phyloP scores from a whole-genome alignment of 2,888 invertebrate species.

The Tholera decimalis region DNA sequence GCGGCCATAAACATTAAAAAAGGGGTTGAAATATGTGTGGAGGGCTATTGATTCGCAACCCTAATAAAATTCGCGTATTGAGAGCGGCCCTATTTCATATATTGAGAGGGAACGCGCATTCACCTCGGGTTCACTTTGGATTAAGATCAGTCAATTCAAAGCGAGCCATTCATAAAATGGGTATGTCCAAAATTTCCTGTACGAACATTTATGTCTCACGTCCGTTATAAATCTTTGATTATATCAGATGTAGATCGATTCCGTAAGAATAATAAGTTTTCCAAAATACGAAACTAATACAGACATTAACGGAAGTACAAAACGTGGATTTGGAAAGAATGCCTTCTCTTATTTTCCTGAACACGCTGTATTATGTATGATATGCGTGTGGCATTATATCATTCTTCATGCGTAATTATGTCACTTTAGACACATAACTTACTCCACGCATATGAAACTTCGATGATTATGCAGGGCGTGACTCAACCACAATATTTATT shows the following conservation, averaged over 20 bases:
- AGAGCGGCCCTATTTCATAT: conserved; percentile 83
- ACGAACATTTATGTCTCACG: conserved; percentile 27
- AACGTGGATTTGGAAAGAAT: neutral
- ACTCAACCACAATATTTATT: conserved; percentile 32
- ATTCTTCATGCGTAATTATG: conserved; percentile 35
- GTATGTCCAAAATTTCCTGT: conserved; percentile 55
- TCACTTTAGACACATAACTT: conserved; percentile 30
- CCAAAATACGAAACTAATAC: conserved; percentile 2
- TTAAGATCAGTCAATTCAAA: conserved; percentile 77
- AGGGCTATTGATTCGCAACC: conserved; percentile 86
- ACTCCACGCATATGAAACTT: conserved; percentile 28
- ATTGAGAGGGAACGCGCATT: conserved; percentile 79
- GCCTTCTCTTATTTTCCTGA: conserved; percentile 2
- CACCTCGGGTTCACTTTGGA: conserved; percentile 78
- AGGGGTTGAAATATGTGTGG: conserved; percentile 76
- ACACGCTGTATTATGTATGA: conserved; percentile 9
- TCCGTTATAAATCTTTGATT: conserved; percentile 15
- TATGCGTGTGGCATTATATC: conserved; percentile 19
- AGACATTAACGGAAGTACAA: neutral
- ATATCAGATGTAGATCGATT: conserved; percentile 8
- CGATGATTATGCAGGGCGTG: conserved; percentile 31
- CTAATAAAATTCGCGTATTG: conserved; percentile 87
- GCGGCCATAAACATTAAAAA: conserved; percentile 75
- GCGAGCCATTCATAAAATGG: conserved; percentile 70
- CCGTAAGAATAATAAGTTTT: conserved; percentile 1